Evolutionary conservation across 2,797 vertebrate genomes (phyloP).

Genomic region (Muscicapa striata): DNA sequence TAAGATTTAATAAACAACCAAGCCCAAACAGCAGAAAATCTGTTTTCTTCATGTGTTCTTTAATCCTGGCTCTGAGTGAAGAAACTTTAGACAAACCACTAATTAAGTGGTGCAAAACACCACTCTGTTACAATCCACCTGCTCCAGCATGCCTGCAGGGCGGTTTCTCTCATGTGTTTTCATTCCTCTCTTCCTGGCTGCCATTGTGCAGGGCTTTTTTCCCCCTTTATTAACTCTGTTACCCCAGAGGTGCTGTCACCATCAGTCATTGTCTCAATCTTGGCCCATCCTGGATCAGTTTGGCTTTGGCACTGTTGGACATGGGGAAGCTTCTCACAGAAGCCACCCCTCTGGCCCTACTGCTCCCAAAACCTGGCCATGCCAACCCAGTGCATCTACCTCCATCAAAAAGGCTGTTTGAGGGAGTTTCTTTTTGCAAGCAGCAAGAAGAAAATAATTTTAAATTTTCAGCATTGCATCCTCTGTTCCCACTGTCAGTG

Average conservation of each 20-base stretch:
- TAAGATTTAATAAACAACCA: too few relatives aligned
- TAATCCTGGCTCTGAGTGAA: too few relatives aligned
- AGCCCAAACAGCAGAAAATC: too few relatives aligned
- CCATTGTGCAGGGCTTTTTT: not conserved
- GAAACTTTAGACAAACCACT: too few relatives aligned
- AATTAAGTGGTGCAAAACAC: too few relatives aligned
- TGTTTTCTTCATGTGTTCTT: too few relatives aligned
- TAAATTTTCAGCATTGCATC: not conserved
- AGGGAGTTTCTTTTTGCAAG: not conserved
- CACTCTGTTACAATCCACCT: too few relatives aligned
- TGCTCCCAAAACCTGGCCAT: not conserved
- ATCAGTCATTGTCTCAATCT: not conserved
- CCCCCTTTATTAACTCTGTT: rapidly evolving
- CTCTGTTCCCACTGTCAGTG: rapidly evolving
- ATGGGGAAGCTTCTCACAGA: not conserved
- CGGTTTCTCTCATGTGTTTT: not conserved
- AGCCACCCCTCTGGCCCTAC: not conserved
- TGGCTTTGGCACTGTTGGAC: not conserved
- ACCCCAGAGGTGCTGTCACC: not conserved
- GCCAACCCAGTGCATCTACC: not conserved
- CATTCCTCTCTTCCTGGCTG: not conserved
- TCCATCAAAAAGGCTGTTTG: not conserved
- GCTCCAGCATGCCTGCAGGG: not conserved
- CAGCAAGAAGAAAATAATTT: not conserved
- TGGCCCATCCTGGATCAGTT: rapidly evolving